Base-by-base conservation (phyloP, 2,797 vertebrate species). In the Anisognathus igniventris region DNA sequence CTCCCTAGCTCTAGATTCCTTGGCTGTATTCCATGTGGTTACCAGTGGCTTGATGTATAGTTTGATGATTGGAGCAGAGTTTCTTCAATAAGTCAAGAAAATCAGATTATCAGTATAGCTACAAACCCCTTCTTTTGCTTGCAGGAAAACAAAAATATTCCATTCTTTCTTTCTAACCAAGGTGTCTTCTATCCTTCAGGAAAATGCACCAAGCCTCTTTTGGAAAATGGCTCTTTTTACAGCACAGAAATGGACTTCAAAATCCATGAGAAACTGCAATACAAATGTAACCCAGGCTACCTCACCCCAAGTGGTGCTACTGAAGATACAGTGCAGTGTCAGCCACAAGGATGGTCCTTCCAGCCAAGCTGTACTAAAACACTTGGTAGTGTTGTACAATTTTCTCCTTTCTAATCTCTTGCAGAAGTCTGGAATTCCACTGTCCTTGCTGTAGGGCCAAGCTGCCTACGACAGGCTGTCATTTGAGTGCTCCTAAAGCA, bases 191-290 rank as follows among this genome's bases (percentile, higher is more conserved):
- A 88, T 57, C 31, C 33, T 57, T 79, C 74, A 98, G 98, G 92
- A 95, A 98, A 98, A 93, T 98, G 97, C 50, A 57, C 24, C 31
- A 97, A 93, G 51, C 98, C 98, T 86, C 47, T 73, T 48, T 39
- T 98, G 78, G 94, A 70, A 70, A 97, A 98, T n/a, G 98, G 98
- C 7, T 53, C 91, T 57, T 84, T 98, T 72, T 87, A 92, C 2
- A 57, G 91, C 60, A 73, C 21, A 39, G 98, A 98, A 92, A 62
- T 58, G 1, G 70, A 84, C 27, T 98, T 98, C 72, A 97, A 91
- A 95, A 66, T 98, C 73, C 72, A 96, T 10, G 97, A 98, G 74
- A 73, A 47, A 28, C 19, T 98, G 62, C 57, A 40, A 2, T 98
- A 97, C 35, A 53, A 50, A 30, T 98, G 98, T 54, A 30, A 94